Evolutionary conservation across 2,797 vertebrate species (phyloP).

Genomic region (Merluccius polli): DNA sequence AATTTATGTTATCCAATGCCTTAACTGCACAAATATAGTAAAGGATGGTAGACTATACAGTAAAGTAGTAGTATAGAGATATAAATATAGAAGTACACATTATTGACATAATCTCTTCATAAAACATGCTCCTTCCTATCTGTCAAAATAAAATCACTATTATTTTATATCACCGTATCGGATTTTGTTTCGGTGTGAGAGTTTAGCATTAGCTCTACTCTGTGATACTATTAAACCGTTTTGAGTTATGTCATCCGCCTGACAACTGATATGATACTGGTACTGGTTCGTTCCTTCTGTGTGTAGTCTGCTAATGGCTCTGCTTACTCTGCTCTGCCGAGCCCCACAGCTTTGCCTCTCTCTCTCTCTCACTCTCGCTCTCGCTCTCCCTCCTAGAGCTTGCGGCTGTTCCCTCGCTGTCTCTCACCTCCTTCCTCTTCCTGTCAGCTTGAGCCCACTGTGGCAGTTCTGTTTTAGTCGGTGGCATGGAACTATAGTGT

Average conservation of each 20-base stretch:
- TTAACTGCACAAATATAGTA: too few relatives aligned
- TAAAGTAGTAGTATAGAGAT: too few relatives aligned
- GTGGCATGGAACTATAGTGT: constrained; percentile 91
- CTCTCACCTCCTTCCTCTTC: constrained; percentile 68
- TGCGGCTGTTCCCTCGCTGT: constrained; percentile 17
- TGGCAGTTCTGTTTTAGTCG: constrained; percentile 97
- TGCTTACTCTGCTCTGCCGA: not conserved
- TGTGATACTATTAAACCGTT: not conserved
- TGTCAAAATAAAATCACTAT: not conserved
- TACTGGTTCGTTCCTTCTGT: not conserved
- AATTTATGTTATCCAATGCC: too few relatives aligned
- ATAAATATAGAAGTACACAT: too few relatives aligned
- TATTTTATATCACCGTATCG: not conserved
- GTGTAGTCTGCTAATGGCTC: not conserved
- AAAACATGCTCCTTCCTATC: too few relatives aligned
- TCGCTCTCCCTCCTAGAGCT: too few relatives aligned
- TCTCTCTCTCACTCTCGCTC: constrained; percentile 56
- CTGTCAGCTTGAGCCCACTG: constrained; percentile 92
- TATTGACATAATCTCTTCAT: too few relatives aligned
- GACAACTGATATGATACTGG: not conserved
- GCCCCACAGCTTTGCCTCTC: constrained; percentile 73
- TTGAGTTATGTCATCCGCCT: not conserved
- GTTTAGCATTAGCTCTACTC: not conserved
- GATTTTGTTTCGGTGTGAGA: not conserved
- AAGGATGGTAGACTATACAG: too few relatives aligned